These are phyloP conservation scores for Eulemur rubriventer DNA, from an alignment of 2,797 vertebrate species.

Conservation along the genomic window DNA sequence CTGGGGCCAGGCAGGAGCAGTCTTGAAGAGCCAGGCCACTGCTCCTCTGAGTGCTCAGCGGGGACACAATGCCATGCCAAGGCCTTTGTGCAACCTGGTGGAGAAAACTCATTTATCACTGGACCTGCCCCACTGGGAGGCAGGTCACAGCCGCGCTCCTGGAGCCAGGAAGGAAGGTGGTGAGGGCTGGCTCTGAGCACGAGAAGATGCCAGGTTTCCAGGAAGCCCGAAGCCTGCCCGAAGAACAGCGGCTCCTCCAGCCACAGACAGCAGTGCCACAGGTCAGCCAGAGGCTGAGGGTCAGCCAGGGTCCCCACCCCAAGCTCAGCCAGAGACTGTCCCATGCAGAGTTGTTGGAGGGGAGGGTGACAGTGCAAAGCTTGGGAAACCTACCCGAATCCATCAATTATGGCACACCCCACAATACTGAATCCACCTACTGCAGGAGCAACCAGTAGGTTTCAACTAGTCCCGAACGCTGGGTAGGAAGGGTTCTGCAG, in stretches of 20 bases:
- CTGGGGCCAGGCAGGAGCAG: not conserved
- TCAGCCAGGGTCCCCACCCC: not conserved
- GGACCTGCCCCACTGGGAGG: not conserved
- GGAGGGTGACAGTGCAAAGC: not conserved
- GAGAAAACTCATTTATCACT: not conserved
- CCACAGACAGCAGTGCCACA: not conserved
- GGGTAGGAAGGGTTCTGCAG: not conserved
- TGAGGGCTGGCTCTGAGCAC: not conserved
- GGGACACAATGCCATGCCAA: not conserved
- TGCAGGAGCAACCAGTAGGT: not conserved
- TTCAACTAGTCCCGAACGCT: rapidly evolving
- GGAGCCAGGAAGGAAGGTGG: not conserved
- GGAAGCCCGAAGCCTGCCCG: not conserved
- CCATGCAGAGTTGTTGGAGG: not conserved
- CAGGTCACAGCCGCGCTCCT: not conserved
- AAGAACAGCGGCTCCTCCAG: not conserved
- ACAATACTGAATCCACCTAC: not conserved
- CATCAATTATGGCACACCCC: not conserved
- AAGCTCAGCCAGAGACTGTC: not conserved
- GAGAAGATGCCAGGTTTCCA: not conserved
- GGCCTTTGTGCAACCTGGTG: not conserved
- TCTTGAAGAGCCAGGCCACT: not conserved
- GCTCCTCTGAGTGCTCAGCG: not conserved
- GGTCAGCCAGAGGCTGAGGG: not conserved
- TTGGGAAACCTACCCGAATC: not conserved